Percentiles rank a stretch among this genome's conserved stretches.
Evolutionary conservation across 2,888 invertebrate genomes (phyloP).

Genomic region (Epistrophe grossulariae): DNA sequence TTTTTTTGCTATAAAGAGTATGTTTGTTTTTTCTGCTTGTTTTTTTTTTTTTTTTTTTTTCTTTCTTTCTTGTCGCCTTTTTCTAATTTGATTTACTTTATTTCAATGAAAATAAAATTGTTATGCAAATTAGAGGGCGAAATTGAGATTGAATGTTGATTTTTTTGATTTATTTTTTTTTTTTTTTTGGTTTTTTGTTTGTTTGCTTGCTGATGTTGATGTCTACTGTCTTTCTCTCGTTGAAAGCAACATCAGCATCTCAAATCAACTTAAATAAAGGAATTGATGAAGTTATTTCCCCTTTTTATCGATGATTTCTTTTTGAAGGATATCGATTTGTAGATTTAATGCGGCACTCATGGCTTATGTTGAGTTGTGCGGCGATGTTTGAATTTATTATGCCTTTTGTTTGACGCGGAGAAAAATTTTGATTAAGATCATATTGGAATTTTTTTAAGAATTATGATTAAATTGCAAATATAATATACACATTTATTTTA

Average conservation of each 20-base stretch:
- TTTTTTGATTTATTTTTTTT: slow-evolving; percentile 13
- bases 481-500: too few species aligned
- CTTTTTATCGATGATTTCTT: neutral
- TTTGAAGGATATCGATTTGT: slow-evolving; percentile 41
- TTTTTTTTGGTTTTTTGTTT: slow-evolving; percentile 4
- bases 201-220: neutral
- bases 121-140: slow-evolving; percentile 53
- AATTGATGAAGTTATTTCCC: slow-evolving; percentile 28
- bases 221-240: neutral
- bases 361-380: too few species aligned
- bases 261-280: neutral
- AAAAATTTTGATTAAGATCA: neutral
- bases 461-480: neutral
- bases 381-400: slow-evolving; percentile 11
- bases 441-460: neutral
- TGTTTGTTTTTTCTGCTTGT: neutral
- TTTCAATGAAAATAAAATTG: slow-evolving; percentile 50
- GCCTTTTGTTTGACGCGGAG: neutral
- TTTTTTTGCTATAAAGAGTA: neutral
- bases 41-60: neutral
- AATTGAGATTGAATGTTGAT: slow-evolving; percentile 21
- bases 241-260: slow-evolving; percentile 1
- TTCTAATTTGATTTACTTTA: slow-evolving; percentile 44
- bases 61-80: slow-evolving; percentile 10
- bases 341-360: neutral